Percentiles rank a stretch among this genome's conserved stretches.
These are phyloP conservation scores for Mirza zaza DNA, from an alignment of 2,113 vertebrate genomes.

Conservation along the genomic window DNA sequence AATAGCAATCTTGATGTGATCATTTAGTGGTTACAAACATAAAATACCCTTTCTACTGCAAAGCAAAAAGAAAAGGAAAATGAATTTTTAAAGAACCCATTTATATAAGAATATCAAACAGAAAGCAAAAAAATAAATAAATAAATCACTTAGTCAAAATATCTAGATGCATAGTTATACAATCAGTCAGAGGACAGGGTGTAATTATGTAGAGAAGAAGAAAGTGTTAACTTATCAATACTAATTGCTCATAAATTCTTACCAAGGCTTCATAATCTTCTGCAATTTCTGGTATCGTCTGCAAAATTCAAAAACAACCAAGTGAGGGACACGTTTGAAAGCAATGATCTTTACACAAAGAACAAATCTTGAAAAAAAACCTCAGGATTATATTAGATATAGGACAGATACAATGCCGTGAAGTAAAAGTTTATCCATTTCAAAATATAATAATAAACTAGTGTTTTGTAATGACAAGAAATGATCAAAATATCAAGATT, in stretches of 20 bases:
- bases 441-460: neutral
- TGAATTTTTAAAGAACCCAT: conserved; percentile 3
- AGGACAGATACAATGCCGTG: neutral
- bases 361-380: neutral
- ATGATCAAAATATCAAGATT: neutral
- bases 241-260: conserved; percentile 87
- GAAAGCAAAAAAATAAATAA: neutral
- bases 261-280: conserved; percentile 99
- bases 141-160: neutral
- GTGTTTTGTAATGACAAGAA: neutral
- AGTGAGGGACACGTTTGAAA: conserved; percentile 80
- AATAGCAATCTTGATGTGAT: neutral
- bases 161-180: neutral
- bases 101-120: conserved; percentile 54
- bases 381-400: neutral
- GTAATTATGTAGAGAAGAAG: conserved; percentile 75
- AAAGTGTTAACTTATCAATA: conserved; percentile 75
- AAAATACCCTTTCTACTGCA: neutral
- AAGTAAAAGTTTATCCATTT: neutral
- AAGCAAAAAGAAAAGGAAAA: neutral
- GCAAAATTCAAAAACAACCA: conserved; percentile 94
- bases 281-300: conserved; percentile 99
- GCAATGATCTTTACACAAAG: neutral
- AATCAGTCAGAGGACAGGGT: neutral
- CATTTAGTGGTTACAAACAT: conserved; percentile 9